A percentile compares a stretch with the other conserved stretches of the same genome.
Conservation (phyloP, 2,797 vertebrate genomes). For the Heterohyrax brucei region DNA sequence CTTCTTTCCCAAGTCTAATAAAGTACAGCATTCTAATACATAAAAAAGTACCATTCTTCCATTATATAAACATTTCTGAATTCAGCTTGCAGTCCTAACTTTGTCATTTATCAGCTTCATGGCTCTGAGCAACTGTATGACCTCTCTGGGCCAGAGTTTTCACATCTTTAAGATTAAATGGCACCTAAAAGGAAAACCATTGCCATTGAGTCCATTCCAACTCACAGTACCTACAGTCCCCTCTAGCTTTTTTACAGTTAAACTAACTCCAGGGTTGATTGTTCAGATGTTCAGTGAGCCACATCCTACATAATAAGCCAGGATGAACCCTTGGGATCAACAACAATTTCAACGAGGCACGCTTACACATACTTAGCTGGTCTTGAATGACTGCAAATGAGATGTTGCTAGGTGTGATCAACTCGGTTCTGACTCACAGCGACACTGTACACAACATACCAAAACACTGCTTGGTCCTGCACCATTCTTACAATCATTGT, state of each 20-base stretch:
- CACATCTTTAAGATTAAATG: slow-evolving; percentile 29
- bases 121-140: not conserved
- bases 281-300: not conserved
- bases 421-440: too few relatives aligned
- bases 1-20: not conserved
- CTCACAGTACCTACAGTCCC: not conserved
- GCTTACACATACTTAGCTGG: not conserved
- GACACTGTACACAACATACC: too few relatives aligned
- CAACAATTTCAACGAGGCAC: not conserved
- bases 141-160: not conserved
- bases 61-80: not conserved
- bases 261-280: not conserved
- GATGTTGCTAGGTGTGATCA: not conserved
- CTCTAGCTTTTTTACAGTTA: not conserved
- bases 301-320: not conserved
- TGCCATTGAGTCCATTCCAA: too few relatives aligned
- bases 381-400: not conserved
- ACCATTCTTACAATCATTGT: too few relatives aligned
- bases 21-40: not conserved
- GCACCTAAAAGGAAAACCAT: not conserved
- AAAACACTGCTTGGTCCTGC: too few relatives aligned
- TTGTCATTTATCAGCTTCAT: not conserved
- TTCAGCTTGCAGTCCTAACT: not conserved
- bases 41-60: not conserved
- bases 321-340: not conserved